Evolutionary conservation across 1,140 invertebrate species (phyloP).

Genomic region (Leguminivora glycinivorella): DNA sequence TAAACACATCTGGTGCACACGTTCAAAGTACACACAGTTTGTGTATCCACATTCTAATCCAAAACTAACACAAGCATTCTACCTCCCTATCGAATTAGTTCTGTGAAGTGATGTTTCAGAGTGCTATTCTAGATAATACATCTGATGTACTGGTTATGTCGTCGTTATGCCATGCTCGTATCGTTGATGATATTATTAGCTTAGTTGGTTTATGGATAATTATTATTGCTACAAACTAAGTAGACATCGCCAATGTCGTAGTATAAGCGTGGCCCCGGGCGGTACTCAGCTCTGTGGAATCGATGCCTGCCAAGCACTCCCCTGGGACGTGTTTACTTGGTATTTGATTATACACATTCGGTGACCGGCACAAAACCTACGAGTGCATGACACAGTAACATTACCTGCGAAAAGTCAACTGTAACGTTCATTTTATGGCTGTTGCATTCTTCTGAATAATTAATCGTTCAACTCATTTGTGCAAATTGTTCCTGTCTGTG

Average conservation of each 20-base stretch:
- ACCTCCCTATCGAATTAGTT: constrained; percentile 3
- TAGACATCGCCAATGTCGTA: constrained; percentile 19
- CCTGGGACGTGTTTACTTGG: constrained; percentile 14
- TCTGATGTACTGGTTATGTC: neutral
- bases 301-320: constrained; percentile 24
- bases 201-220: constrained; percentile 19
- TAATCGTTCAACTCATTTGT: constrained; percentile 38
- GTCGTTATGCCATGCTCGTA: neutral
- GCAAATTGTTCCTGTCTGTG: constrained; percentile 31
- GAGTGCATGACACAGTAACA: too few relatives aligned
- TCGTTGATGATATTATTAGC: constrained; percentile 9
- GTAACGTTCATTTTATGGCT: constrained; percentile 19
- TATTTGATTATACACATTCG: neutral
- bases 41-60: constrained; percentile 27
- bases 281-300: constrained; percentile 6
- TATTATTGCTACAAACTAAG: constrained; percentile 4
- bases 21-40: constrained; percentile 20
- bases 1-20: constrained; percentile 26
- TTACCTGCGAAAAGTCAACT: constrained; percentile 8
- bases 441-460: constrained; percentile 36
- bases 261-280: constrained; percentile 19
- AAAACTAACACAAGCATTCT: constrained; percentile 27
- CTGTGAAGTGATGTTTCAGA: constrained; percentile 14
- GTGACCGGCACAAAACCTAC: neutral
- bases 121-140: neutral